Percentiles rank a stretch among this genome's conserved stretches.
Evolutionary conservation across 1,140 invertebrate species (phyloP).

Genomic region (Pollicipes pollicipes): DNA sequence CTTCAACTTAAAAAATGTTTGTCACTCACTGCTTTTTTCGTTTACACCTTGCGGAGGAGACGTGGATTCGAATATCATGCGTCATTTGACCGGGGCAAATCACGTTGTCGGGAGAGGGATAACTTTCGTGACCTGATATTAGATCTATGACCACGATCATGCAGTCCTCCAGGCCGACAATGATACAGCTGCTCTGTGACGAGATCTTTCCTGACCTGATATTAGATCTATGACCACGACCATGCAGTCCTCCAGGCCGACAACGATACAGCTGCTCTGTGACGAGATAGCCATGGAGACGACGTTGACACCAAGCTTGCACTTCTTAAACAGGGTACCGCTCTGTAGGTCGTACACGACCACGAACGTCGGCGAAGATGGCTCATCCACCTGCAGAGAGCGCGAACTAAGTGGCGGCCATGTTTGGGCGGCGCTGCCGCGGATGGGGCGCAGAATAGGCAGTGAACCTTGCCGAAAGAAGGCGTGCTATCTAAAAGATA

Average conservation of each 20-base stretch:
- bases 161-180: slow-evolving; percentile 59
- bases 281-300: slow-evolving; percentile 63
- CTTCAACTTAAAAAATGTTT: too few species aligned
- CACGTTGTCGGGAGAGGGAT: too few species aligned
- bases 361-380: slow-evolving; percentile 61
- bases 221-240: slow-evolving; percentile 72
- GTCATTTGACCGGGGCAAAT: too few species aligned
- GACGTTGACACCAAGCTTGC: slow-evolving; percentile 63
- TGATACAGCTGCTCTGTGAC: slow-evolving; percentile 55
- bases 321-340: slow-evolving; percentile 76
- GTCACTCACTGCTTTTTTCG: too few species aligned
- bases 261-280: slow-evolving; percentile 56
- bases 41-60: too few species aligned
- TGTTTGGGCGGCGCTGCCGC: too few species aligned
- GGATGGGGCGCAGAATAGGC: too few species aligned
- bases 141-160: slow-evolving; percentile 70
- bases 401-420: too few species aligned
- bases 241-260: slow-evolving; percentile 55
- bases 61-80: too few species aligned
- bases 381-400: slow-evolving; percentile 57
- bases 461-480: too few species aligned
- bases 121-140: too few species aligned
- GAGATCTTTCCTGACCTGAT: too few species aligned
- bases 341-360: slow-evolving; percentile 80
- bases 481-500: background rate